Percentiles rank a stretch among this genome's conserved stretches.
phyloP scores from a whole-genome alignment of 2,113 vertebrate genomes.

The Sakesphorus luctuosus region DNA sequence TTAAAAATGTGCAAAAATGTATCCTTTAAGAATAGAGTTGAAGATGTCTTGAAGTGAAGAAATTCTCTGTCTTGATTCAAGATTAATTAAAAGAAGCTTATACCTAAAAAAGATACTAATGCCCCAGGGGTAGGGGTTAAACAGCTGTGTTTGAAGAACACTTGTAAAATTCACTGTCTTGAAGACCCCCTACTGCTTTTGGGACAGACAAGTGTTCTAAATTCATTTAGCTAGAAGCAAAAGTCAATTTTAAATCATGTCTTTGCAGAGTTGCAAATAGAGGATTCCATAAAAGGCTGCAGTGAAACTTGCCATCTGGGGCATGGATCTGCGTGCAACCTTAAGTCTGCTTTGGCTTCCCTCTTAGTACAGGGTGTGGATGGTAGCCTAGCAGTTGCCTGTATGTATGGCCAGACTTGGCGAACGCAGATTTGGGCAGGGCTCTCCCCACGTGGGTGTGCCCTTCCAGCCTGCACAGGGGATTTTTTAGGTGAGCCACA shows the following conservation, averaged over 20 bases:
- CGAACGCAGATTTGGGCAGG: too few relatives aligned
- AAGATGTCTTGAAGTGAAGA: background rate
- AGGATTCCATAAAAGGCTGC: background rate
- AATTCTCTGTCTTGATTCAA: background rate
- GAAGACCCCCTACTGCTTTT: background rate
- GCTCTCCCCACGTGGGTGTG: too few relatives aligned
- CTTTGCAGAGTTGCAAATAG: background rate
- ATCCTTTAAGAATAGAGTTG: background rate
- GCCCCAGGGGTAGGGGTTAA: background rate
- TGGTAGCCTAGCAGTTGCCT: too few relatives aligned
- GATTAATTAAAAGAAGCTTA: background rate
- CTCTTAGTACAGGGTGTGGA: background rate
- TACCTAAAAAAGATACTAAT: background rate
- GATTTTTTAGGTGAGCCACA: too few relatives aligned
- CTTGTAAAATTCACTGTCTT: background rate
- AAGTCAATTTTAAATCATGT: background rate
- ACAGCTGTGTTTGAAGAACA: background rate
- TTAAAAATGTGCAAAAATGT: background rate
- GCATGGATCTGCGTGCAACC: background rate
- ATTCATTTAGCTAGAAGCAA: background rate
- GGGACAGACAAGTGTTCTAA: background rate
- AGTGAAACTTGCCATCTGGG: background rate
- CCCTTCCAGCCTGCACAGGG: too few relatives aligned
- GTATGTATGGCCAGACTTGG: too few relatives aligned
- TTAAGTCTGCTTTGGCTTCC: background rate